Base-by-base conservation (phyloP, 2,888 invertebrate species). In the Orthosia cruda region DNA sequence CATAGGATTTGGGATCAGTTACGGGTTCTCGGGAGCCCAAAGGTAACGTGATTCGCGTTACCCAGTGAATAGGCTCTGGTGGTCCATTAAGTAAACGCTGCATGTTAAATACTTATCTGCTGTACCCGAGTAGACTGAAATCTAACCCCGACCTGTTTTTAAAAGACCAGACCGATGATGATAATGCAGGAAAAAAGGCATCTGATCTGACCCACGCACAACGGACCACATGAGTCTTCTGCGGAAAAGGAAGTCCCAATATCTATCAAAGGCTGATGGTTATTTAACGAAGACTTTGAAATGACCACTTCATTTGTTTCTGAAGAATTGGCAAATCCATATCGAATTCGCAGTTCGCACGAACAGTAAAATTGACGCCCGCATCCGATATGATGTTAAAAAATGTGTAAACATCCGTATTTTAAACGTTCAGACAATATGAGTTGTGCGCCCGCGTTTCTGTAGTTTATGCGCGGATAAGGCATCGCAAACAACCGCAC, bases 401-500 rank as follows among this genome's bases (percentile, higher is more conserved):
- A 68, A 52, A n/a, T n/a, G 50, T 52, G 50, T 72, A 72, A 73
- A 73, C 52, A 54, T 15, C 40, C 40, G 40, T 40, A 9, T 40
- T n/a, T 20, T 61, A 61, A 61, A 59, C 18, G 7, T 15, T 18
- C 32, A 20, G 50, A 16, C 32, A 32, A 55, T 71, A 55, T 67
- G 58, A 47, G 23, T 50, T 68, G 65, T 83, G 20, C 67, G 50
- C 50, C 55, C 59, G 83, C 55, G 50, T 64, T 69, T 79, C 58
- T 74, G 70, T 78, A 69, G 68, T 63, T 79, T 69, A 59, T 80
- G 55, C 57, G 70, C 65, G 68, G 80, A 71, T 64, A 71, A 55
- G 62, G 54, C 65, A 69, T 54, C 54, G 71, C 68, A 80, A 82
- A 83, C 84, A 63, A 69, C 26, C 65, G 49, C 65, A 63, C 61